phyloP scores from a whole-genome alignment of 2,888 invertebrate species.

The Choristoneura rosaceana region DNA sequence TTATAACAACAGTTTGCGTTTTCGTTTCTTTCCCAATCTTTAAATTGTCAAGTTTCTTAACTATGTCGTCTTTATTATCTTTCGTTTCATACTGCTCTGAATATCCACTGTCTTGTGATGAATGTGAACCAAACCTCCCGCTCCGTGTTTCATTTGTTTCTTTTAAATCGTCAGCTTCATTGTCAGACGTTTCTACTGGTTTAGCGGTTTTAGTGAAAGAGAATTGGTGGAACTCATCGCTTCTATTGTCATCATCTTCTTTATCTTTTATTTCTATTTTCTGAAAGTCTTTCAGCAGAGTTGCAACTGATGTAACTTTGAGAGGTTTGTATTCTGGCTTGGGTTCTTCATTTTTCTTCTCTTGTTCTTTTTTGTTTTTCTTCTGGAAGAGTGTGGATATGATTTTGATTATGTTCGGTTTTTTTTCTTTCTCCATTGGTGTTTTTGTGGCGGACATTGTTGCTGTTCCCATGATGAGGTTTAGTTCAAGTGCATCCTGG shows the following conservation, averaged over 20 bases:
- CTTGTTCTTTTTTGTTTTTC: conserved; percentile 47
- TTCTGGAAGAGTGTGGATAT: conserved; percentile 39
- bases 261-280: conserved; percentile 50
- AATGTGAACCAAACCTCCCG: conserved; percentile 65
- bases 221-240: conserved; percentile 65
- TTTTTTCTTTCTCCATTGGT: conserved; percentile 50
- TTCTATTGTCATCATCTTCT: conserved; percentile 47
- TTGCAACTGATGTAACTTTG: conserved; percentile 50
- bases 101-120: conserved; percentile 74
- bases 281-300: conserved; percentile 57
- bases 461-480: conserved; percentile 30
- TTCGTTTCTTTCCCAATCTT: conserved; percentile 52
- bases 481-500: conserved; percentile 44
- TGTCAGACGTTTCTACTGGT: conserved; percentile 41
- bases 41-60: conserved; percentile 50
- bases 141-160: conserved; percentile 46
- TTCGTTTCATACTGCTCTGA: conserved; percentile 58
- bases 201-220: conserved; percentile 44
- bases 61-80: conserved; percentile 45
- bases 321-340: conserved; percentile 45
- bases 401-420: conserved; percentile 43
- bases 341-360: conserved; percentile 43
- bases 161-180: conserved; percentile 46
- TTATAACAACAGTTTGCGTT: conserved; percentile 53
- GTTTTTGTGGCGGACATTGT: conserved; percentile 47